Evolutionary conservation across 2,888 invertebrate genomes (phyloP).

Genomic region (Drosophila emarginata): DNA sequence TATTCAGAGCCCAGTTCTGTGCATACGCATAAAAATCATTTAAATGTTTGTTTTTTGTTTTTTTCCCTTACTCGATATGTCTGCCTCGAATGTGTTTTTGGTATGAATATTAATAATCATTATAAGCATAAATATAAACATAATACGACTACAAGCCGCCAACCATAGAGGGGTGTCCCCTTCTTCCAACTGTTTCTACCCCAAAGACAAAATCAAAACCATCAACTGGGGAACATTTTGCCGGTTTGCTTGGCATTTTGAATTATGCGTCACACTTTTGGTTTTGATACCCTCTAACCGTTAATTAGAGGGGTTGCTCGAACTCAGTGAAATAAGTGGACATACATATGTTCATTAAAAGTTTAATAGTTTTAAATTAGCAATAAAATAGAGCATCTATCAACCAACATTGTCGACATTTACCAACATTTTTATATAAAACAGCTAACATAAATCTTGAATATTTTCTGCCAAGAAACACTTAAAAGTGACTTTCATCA

Average conservation of each 20-base stretch:
- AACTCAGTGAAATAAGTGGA: too few species aligned
- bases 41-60: constrained; percentile 54
- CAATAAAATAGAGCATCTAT: too few species aligned
- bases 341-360: too few species aligned
- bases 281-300: background rate
- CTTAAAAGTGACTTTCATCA: too few species aligned
- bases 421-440: too few species aligned
- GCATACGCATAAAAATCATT: constrained; percentile 67
- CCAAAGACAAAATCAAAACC: constrained; percentile 40
- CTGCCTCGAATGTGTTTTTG: constrained; percentile 48
- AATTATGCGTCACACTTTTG: background rate
- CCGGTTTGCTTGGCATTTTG: constrained; percentile 15
- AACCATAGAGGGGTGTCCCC: constrained; percentile 18
- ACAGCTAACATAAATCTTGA: too few species aligned
- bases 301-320: background rate
- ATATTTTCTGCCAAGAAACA: too few species aligned
- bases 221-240: constrained; percentile 24
- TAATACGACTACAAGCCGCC: constrained; percentile 34
- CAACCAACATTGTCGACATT: too few species aligned
- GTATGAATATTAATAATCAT: constrained; percentile 67
- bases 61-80: constrained; percentile 13
- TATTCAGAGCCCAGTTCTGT: constrained; percentile 52
- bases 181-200: background rate
- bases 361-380: too few species aligned
- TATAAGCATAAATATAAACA: constrained; percentile 51